A percentile compares a stretch with the other conserved stretches of the same genome.
Evolutionary conservation across 2,113 vertebrate genomes (phyloP).

Genomic region (Hepsetus odoe): DNA sequence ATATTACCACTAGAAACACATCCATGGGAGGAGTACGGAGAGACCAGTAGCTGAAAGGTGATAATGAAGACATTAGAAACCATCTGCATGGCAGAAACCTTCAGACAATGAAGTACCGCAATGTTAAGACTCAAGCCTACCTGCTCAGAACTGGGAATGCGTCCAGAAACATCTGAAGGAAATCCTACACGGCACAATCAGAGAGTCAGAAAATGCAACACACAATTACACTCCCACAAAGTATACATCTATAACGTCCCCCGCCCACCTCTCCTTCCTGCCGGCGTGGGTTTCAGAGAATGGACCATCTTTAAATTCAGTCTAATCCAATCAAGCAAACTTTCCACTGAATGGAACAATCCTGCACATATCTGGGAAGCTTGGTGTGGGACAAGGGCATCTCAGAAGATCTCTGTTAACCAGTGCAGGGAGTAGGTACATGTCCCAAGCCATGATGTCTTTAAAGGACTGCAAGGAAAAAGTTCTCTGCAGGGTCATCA

Average conservation of each 20-base stretch:
- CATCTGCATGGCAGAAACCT: constrained; percentile 2
- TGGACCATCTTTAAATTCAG: constrained; percentile 10
- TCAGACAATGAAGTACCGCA: constrained; percentile 1
- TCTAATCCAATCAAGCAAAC: constrained; percentile 23
- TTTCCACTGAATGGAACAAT: not conserved
- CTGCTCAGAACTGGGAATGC: constrained; percentile 81
- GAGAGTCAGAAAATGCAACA: not conserved
- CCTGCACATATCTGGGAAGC: not conserved
- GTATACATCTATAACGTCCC: not conserved
- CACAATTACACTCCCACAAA: not conserved
- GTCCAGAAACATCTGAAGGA: constrained; percentile 88
- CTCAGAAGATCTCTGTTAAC: constrained; percentile 5
- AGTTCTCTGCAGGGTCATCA: too few species aligned
- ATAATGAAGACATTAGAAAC: constrained; percentile 13
- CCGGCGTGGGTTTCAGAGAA: not conserved
- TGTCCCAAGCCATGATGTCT: too few species aligned
- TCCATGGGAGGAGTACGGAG: not conserved
- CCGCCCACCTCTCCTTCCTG: not conserved
- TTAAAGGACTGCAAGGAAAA: too few species aligned
- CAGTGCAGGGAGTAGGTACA: not conserved
- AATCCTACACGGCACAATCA: constrained; percentile 83
- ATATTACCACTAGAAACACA: not conserved
- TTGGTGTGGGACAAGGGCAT: not conserved
- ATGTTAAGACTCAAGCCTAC: constrained; percentile 72
- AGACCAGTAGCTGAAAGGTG: not conserved